These are phyloP conservation scores for Alviniconcha marisindica DNA, from an alignment of 1,140 invertebrate genomes.

Conservation along the genomic window DNA sequence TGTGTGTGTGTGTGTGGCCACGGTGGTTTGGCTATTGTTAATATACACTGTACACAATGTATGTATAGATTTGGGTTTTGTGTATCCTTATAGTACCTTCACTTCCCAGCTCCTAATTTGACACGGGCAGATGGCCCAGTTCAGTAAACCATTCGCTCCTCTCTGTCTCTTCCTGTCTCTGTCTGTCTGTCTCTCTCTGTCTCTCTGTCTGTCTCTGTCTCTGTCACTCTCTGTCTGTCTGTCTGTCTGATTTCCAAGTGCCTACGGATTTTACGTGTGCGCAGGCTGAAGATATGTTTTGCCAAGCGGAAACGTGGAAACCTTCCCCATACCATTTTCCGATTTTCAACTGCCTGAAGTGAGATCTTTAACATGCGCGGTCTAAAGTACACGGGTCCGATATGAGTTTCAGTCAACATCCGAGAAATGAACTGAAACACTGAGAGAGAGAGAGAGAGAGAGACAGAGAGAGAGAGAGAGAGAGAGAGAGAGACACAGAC, in stretches of 20 bases:
- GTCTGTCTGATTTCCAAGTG: neutral
- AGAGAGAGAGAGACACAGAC: neutral
- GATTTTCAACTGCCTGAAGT: no score
- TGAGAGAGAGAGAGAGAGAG: neutral
- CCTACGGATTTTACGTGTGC: neutral
- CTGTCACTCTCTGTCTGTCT: constrained; percentile 11
- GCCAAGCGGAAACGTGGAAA: neutral
- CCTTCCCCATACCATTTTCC: no score
- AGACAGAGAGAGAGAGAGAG: neutral
- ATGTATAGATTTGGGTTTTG: no score
- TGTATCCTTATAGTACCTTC: no score
- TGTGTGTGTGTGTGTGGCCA: no score
- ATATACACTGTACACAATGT: no score
- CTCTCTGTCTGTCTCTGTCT: neutral
- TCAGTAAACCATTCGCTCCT: no score
- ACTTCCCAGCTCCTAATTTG: no score
- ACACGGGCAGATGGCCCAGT: no score
- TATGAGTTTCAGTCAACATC: neutral
- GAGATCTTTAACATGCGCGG: neutral
- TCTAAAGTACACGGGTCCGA: neutral
- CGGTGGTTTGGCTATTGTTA: no score
- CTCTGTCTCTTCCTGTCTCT: neutral
- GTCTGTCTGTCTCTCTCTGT: constrained; percentile 13
- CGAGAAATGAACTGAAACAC: neutral
- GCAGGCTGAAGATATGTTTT: neutral